phyloP scores from a whole-genome alignment of 2,888 invertebrate genomes.

The Apotomis betuletana region DNA sequence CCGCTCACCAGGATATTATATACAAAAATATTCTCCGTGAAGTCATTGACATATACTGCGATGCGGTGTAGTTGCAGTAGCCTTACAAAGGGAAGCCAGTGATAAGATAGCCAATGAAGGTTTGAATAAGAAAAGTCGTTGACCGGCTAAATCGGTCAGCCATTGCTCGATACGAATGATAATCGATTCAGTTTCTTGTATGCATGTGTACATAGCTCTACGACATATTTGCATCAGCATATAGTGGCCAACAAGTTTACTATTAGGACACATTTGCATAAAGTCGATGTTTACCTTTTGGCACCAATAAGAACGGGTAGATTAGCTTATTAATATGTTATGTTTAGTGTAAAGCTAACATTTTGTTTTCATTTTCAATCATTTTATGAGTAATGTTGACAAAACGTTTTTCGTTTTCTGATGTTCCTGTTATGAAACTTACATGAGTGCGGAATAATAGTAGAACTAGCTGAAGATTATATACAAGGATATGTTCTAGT shows the following conservation, averaged over 20 bases:
- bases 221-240: conserved; percentile 22
- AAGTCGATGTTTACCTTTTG: conserved; percentile 15
- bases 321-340: not conserved
- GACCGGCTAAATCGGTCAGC: conserved; percentile 56
- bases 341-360: not conserved
- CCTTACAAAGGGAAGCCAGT: conserved; percentile 68
- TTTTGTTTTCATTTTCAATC: not conserved
- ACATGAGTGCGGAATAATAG: no score
- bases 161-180: conserved; percentile 36
- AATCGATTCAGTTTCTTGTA: conserved; percentile 34
- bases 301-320: not conserved
- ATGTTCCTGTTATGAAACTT: no score
- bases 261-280: conserved; percentile 13
- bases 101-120: conserved; percentile 74
- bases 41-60: conserved; percentile 47
- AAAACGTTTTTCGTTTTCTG: not conserved
- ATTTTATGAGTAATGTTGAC: not conserved
- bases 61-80: conserved; percentile 39
- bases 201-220: conserved; percentile 16
- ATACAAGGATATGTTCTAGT: not conserved
- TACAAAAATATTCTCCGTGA: conserved; percentile 15
- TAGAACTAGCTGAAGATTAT: no score
- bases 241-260: conserved; percentile 5
- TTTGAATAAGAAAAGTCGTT: conserved; percentile 65
- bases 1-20: not conserved